Evolutionary conservation across 2,888 invertebrate species (phyloP), one percentile per base, ranked within the genome.

Genomic region (Melolontha melolontha): DNA sequence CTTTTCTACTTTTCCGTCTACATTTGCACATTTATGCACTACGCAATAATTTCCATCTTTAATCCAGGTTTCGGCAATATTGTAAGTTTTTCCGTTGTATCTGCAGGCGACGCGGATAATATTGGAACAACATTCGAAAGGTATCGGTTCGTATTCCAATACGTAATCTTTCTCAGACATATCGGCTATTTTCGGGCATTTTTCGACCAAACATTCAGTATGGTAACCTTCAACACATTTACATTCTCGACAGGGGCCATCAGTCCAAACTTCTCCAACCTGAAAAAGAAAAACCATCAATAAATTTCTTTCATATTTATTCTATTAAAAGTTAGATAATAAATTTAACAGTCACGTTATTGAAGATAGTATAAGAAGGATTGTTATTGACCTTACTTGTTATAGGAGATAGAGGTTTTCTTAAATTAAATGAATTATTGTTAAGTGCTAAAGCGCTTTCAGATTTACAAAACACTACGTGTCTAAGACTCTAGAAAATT

Each of bases 211-310:
- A 79, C 92, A 92, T 2, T 81, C 69, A 10, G 79, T 76, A 5
- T 82, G 78, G 1, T 76, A 75, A 66, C 80, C 84, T 6, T 79
- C 80, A 12, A 75, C 72, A 78, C 92, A 92, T 50, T 82, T 82
- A 74, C 92, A 93, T 39, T 85, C 83, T 42, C 88, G 87, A 76
- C 93, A 93, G 17, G 90, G 89, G 0, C 92, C 92, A 79, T 92
- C 92, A 69, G 84, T 78, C 92, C 92, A 93, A 0, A 82, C 85
- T 0, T 87, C 86, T 10, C 89, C 88, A 49, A 84, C 70, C 89
- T 89, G 73, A 0, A 50, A 51, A 66, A 11, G 69, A 63, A 66
- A 29, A 27, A 67, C 40, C 29, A 6, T 49, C 5, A 11, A 50
- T 22, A 50, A 50, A 10, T 22, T 4, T 41, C 5, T 41, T 44